A percentile compares a stretch with the other conserved stretches of the same genome.
These are phyloP conservation scores for Pseudopipra pipra DNA, from an alignment of 2,113 vertebrate species.

Conservation along the genomic window DNA sequence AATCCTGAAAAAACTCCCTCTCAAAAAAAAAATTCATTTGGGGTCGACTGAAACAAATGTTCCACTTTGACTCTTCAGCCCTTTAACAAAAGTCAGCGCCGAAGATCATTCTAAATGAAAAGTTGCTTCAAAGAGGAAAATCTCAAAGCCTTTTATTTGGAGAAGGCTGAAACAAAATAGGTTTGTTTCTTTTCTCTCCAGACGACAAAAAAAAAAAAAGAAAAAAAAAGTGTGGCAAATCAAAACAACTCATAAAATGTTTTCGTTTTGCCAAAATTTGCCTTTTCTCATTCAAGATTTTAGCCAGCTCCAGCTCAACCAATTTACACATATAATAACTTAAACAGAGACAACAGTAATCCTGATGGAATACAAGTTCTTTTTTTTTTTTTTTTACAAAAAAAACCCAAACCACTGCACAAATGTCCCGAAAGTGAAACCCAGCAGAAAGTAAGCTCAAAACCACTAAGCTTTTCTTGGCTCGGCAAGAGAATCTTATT, in stretches of 20 bases:
- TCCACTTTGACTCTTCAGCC: background rate
- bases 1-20: background rate
- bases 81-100: background rate
- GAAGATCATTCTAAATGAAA: background rate
- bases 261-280: background rate
- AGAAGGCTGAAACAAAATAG: background rate
- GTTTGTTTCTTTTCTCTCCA: background rate
- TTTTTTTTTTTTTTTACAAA: background rate
- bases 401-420: background rate
- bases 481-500: slow-evolving; percentile 25
- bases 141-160: background rate
- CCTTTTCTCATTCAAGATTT: background rate
- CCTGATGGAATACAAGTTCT: background rate
- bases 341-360: background rate
- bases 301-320: background rate
- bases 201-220: too few relatives aligned
- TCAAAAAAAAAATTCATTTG: background rate
- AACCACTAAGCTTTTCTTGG: slow-evolving; percentile 46
- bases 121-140: background rate
- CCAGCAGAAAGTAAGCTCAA: slow-evolving; percentile 28
- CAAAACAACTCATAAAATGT: background rate
- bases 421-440: slow-evolving; percentile 34
- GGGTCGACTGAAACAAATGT: background rate
- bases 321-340: background rate
- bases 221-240: background rate